Evolutionary conservation across 1,140 invertebrate species (phyloP).

Genomic region (Dryas iulia): DNA sequence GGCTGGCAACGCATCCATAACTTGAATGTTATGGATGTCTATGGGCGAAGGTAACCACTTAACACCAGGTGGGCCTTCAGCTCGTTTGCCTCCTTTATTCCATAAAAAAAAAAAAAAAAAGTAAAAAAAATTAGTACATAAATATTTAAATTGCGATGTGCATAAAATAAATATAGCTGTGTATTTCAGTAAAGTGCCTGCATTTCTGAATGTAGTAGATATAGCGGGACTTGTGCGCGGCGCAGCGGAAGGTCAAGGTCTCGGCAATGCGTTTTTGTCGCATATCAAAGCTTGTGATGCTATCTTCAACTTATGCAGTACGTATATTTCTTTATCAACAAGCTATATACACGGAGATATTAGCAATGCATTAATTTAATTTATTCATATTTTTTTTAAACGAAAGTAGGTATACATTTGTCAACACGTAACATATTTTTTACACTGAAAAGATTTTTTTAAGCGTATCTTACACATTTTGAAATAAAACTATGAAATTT

Average conservation of each 20-base stretch:
- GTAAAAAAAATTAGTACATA: background rate
- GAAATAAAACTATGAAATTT: no score
- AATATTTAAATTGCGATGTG: no score
- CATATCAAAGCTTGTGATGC: constrained; percentile 99
- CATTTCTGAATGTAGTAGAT: constrained; percentile 97
- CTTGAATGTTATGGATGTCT: no score
- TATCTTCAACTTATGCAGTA: constrained; percentile 98
- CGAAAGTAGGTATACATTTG: no score
- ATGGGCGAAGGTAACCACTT: no score
- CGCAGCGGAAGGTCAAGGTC: constrained; percentile 97
- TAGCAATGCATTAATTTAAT: background rate
- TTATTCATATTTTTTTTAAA: background rate
- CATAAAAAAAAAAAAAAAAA: background rate
- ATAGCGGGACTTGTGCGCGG: constrained; percentile 99
- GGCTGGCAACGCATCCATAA: no score
- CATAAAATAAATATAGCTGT: background rate
- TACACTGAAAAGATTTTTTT: no score
- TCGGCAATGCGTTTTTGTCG: constrained; percentile 99
- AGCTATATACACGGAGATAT: background rate
- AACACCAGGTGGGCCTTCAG: no score
- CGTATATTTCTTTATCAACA: constrained; percentile 80
- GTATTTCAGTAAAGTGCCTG: constrained; percentile 94
- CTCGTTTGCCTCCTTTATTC: background rate
- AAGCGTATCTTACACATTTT: no score
- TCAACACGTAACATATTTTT: no score